Evolutionary conservation across 2,888 invertebrate genomes (phyloP).

Genomic region (Gnatocerus cornutus): DNA sequence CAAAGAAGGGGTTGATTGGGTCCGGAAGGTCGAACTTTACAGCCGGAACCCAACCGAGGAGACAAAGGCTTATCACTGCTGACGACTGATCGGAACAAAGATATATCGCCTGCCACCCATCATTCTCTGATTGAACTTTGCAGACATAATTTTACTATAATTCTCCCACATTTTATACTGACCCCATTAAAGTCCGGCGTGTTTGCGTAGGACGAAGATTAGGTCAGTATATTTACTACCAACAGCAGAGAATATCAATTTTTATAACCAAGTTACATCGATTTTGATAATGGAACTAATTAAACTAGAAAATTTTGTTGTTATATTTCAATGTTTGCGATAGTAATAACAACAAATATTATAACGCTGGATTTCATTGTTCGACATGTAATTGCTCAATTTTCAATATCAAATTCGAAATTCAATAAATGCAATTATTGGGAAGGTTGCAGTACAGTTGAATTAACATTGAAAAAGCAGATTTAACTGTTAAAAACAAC

Average conservation of each 20-base stretch:
- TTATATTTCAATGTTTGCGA: no score
- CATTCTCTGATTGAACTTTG: conserved; percentile 45
- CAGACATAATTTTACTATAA: conserved; percentile 37
- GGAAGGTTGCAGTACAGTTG: no score
- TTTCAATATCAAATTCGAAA: no score
- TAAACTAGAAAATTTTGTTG: no score
- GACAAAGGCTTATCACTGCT: conserved; percentile 59
- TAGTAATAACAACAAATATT: no score
- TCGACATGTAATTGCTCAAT: no score
- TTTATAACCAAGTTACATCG: neutral
- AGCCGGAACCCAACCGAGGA: conserved; percentile 54
- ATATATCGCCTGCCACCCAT: conserved; percentile 45
- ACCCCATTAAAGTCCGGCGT: conserved; percentile 20
- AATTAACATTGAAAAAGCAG: no score
- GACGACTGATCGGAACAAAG: conserved; percentile 52
- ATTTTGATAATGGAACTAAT: neutral
- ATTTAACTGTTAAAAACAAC: no score
- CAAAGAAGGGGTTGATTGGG: conserved; percentile 59
- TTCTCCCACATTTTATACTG: conserved; percentile 21
- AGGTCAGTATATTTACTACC: neutral
- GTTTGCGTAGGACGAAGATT: conserved; percentile 19
- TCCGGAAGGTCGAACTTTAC: conserved; percentile 59
- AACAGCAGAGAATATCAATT: conserved; percentile 4
- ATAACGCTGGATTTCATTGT: no score
- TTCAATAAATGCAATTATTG: no score